A percentile compares a stretch with the other conserved stretches of the same genome.
These are phyloP conservation scores for Alligator sinensis DNA, from an alignment of 2,113 vertebrate genomes.

Conservation along the genomic window DNA sequence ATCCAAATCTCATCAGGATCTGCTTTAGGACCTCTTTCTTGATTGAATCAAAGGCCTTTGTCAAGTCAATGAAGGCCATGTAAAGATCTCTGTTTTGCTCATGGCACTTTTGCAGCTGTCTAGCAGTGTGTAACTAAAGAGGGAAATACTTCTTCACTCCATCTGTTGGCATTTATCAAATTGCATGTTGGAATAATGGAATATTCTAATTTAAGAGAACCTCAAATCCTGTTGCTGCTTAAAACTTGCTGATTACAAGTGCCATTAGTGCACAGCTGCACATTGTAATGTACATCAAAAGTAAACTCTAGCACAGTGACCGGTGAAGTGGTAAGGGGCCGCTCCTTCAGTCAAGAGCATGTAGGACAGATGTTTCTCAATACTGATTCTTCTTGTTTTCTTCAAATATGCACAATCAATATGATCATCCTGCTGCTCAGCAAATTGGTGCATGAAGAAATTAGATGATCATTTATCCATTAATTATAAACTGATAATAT, in stretches of 20 bases:
- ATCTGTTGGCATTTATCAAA: background rate
- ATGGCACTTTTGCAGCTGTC: too few species aligned
- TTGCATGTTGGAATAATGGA: background rate
- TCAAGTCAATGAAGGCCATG: too few species aligned
- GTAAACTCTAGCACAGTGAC: background rate
- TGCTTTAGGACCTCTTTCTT: too few species aligned
- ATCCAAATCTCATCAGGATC: too few species aligned
- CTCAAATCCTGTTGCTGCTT: background rate
- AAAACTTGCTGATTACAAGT: background rate
- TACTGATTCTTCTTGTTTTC: background rate
- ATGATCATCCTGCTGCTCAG: background rate
- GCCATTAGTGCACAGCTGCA: background rate
- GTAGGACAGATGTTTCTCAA: background rate
- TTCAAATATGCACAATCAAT: conserved; percentile 39
- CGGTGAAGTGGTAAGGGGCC: background rate
- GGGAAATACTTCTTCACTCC: background rate
- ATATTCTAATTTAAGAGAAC: background rate
- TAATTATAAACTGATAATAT: conserved; percentile 16
- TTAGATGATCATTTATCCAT: conserved; percentile 1
- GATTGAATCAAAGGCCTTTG: too few species aligned
- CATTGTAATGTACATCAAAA: background rate
- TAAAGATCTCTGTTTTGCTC: too few species aligned
- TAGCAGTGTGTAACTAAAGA: background rate
- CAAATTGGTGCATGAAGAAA: conserved; percentile 24
- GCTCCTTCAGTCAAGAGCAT: conserved; percentile 1